Evolutionary conservation across 2,888 invertebrate genomes (phyloP), one percentile per base, ranked within the genome.

Genomic region (Blastobasis lacticolella): DNA sequence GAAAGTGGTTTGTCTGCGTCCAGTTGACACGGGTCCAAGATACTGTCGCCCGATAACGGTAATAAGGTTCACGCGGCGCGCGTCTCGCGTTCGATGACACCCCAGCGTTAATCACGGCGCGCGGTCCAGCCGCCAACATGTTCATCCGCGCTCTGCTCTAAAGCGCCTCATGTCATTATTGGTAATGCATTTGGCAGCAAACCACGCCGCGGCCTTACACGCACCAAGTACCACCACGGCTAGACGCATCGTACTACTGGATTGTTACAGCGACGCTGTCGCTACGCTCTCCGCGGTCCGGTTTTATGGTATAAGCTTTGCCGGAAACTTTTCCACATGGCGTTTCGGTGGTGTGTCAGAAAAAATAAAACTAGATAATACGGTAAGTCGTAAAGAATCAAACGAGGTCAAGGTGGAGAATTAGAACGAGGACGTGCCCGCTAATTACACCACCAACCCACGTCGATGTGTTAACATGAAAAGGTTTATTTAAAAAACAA

Each of bases 11-110:
- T 69, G 67, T 71, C 67, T 70, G 68, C 62, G 67, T 71, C 70
- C 74, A 78, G 74, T 86, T 87, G 87, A 80, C 78, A 73, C 74
- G 58, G 69, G 64, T 84, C 86, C 87, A 87, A 87, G 86, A 86
- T 81, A 71, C 83, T 83, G 87, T 85, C 84, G 69, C 60, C 63
- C 73, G 86, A 87, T 85, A 84, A 79, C 77, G 77, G 72, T 82
- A 86, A 85, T 70, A 69, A 62, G 75, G 78, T 73, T 67, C 73
- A 75, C 71, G 70, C 73, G 71, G 69, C 67, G 62, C 64, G 58
- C 60, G 67, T 72, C 73, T 74, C 69, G 69, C 70, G 63, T 63
- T 63, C 68, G 73, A 73, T 68, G 78, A 78, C 78, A 76, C 67
- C 69, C 64, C 61, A 54, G 53, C 69, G 75, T 74, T 77, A 71